phyloP scores from a whole-genome alignment of 2,888 invertebrate species.

The Caenorhabditis sp. region DNA sequence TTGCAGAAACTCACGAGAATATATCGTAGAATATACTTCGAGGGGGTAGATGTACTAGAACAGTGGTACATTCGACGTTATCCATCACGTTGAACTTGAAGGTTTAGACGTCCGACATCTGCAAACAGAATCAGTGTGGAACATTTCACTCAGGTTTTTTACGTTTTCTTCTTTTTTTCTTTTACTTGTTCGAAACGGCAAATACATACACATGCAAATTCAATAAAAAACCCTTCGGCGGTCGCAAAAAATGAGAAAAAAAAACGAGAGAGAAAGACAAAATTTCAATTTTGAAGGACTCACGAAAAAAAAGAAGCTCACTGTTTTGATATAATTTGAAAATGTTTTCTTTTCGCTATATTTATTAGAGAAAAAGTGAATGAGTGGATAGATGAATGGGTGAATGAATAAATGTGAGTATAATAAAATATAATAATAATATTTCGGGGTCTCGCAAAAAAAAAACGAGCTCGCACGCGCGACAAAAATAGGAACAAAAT shows the following conservation, averaged over 20 bases:
- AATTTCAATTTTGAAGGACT: constrained; percentile 4
- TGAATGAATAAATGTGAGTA: not conserved
- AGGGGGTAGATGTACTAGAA: constrained; percentile 64
- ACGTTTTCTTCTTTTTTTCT: no score
- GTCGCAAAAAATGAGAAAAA: constrained; percentile 18
- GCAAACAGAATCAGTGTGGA: not conserved
- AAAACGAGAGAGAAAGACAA: not conserved
- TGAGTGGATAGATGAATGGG: not conserved
- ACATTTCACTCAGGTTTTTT: no score
- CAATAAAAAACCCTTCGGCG: constrained; percentile 1
- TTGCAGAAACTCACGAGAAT: constrained; percentile 23
- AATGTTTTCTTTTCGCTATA: not conserved
- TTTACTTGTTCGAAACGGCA: not conserved
- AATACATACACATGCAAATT: constrained; percentile 11
- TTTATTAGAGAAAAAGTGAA: not conserved
- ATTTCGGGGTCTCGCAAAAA: not conserved
- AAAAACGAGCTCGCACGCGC: not conserved
- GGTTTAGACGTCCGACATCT: not conserved
- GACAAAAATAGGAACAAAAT: constrained; percentile 1
- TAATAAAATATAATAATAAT: not conserved
- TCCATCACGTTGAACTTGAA: constrained; percentile 9
- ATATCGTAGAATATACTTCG: constrained; percentile 59
- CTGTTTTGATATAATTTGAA: not conserved
- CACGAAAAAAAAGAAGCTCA: not conserved
- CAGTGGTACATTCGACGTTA: constrained; percentile 56